A percentile compares a stretch with the other conserved stretches of the same genome.
Evolutionary conservation across 2,888 invertebrate genomes (phyloP).

Genomic region (Seira ritae): DNA sequence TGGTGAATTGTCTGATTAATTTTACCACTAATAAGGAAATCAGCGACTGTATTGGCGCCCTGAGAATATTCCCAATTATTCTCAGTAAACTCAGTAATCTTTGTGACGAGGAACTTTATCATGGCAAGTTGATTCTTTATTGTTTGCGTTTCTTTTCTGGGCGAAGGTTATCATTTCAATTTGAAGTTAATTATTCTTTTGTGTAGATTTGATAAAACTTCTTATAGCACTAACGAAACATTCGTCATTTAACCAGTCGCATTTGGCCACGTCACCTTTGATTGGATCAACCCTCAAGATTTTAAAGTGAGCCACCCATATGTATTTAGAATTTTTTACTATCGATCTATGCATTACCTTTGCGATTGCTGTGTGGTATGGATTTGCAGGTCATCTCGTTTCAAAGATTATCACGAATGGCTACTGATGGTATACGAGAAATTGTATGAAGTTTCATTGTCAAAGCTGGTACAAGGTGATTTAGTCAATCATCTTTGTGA

Average conservation of each 20-base stretch:
- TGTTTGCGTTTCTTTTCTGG: no score
- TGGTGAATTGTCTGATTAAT: conserved; percentile 59
- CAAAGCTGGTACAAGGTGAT: conserved; percentile 46
- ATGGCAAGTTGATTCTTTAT: conserved; percentile 35
- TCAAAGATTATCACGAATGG: conserved; percentile 57
- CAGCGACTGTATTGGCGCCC: conserved; percentile 48
- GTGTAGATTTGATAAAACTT: conserved; percentile 38
- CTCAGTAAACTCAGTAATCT: conserved; percentile 41
- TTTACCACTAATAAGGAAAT: conserved; percentile 48
- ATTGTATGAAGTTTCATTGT: conserved; percentile 47
- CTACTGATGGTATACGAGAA: conserved; percentile 59
- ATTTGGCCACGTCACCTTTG: conserved; percentile 44
- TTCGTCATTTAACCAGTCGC: conserved; percentile 57
- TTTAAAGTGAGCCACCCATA: conserved; percentile 51
- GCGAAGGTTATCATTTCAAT: neutral
- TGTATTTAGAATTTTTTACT: neutral
- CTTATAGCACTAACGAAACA: conserved; percentile 47
- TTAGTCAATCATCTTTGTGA: conserved; percentile 54
- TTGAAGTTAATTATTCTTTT: neutral
- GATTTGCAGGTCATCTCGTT: conserved; percentile 35
- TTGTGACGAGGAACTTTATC: neutral
- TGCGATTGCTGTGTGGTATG: neutral
- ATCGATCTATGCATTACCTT: neutral
- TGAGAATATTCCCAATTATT: conserved; percentile 35
- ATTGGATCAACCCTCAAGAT: conserved; percentile 60